Evolutionary conservation across 2,888 invertebrate genomes (phyloP).

Genomic region (Heliconius ethilla): DNA sequence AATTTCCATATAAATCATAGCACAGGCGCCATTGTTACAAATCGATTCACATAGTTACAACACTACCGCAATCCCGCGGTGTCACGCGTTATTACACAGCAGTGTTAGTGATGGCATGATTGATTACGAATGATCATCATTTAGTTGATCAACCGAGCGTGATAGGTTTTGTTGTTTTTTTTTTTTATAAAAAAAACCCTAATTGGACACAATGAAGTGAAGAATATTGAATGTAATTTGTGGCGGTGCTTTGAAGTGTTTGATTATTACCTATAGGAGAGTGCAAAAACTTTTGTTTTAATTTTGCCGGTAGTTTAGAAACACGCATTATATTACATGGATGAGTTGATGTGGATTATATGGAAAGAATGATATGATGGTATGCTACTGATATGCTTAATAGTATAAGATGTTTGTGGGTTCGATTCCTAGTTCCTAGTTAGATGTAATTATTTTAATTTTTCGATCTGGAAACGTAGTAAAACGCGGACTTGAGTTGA

Average conservation of each 20-base stretch:
- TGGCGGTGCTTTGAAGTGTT: conserved; percentile 41
- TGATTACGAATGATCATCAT: conserved; percentile 53
- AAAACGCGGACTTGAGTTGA: too few species aligned
- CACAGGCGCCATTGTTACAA: conserved; percentile 10
- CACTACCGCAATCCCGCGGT: conserved; percentile 64
- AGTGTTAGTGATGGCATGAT: conserved; percentile 62
- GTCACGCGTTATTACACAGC: conserved; percentile 64
- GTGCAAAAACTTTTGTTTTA: conserved; percentile 26
- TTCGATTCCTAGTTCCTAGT: too few species aligned
- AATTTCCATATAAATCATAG: too few species aligned
- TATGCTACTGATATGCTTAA: too few species aligned
- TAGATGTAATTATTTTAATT: too few species aligned
- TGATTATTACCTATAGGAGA: conserved; percentile 34
- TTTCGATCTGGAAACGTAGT: too few species aligned
- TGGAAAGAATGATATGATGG: not conserved
- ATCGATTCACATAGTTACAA: conserved; percentile 51
- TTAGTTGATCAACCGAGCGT: conserved; percentile 37
- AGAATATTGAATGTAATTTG: conserved; percentile 38
- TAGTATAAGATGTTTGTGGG: too few species aligned
- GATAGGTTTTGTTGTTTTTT: conserved; percentile 37
- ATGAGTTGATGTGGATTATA: not conserved
- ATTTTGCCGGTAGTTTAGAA: conserved; percentile 19
- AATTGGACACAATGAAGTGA: conserved; percentile 45
- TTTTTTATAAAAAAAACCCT: conserved; percentile 29
- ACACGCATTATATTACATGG: conserved; percentile 21